Base-by-base conservation (phyloP, 2,797 vertebrate genomes). In the Crocodylus rhombifer region DNA sequence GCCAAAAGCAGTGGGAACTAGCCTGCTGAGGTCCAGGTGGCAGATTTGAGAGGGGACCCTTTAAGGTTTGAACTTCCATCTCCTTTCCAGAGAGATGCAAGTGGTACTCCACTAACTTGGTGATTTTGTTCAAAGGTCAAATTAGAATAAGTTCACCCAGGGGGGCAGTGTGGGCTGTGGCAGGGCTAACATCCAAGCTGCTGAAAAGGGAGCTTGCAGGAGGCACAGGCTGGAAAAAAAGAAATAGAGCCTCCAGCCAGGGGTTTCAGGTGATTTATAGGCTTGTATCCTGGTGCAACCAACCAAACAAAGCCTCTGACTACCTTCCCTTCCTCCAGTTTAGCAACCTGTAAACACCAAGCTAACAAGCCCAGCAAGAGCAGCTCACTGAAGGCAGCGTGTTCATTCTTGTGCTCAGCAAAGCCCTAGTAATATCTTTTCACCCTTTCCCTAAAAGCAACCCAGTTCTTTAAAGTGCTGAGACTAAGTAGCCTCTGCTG, bases 281-380 rank as follows among this genome's bases (percentile, higher is more conserved):
- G 86, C 71, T 84, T 21, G 5, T 88, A 93, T 82, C 76, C 77
- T 78, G 71, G 73, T 82, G 75, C 77, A 94, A 82, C 82, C 85
- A 21, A 21, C 18, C 33, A 69, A 33, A 74, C 83, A 93, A 90
- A 92, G 88, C 30, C 42, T 92, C 62, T 26, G 88, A 80, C 58
- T 86, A 71, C 1, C 0, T 90, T 90, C 33, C 56, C 82, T 7
- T 67, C 4, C 26, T 83, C 92, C 91, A 93, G 25, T 88, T 42
- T 77, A 90, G 92, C 91, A 96, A 87, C 90, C 83, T 88, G 67
- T 15, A 75, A 93, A 69, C 25, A 61, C 67, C 65, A 57, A 90
- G 62, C 73, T 78, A 18, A 65, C n/a, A 85, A 93, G 82, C 71
- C 71, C 80, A 60, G 6, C 88, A 65, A 87, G 69, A 58, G 90